Base-by-base conservation (phyloP, 2,113 vertebrate species). In the Tupaia tana region DNA sequence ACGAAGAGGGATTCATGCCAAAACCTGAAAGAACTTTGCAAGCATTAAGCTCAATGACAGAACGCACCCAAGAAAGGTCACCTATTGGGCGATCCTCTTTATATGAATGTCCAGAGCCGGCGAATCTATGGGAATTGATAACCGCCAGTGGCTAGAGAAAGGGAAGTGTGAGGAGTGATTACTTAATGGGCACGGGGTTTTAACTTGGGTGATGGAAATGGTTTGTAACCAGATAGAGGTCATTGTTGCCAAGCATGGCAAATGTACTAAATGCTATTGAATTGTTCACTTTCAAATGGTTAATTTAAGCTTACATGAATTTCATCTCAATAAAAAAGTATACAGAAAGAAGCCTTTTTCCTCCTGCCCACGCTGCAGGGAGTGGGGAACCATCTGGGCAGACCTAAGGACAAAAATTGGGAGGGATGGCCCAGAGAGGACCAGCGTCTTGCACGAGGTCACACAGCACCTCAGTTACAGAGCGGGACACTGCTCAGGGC, bases 51-150 rank as follows among this genome's bases (percentile, higher is more conserved):
- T 64, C 9, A 0, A 25, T 6, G 66, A 15, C 79, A 66, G 81
- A 27, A 66, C 75, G 7, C 64, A 59, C 81, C 79, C 25, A 56
- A 22, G 9, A 56, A 75, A 87, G 34, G 54, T 58, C 67, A 75
- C 1, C 3, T 18, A 20, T 0, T 4, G 1, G 19, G 54, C 34
- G 54, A 73, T 34, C 70, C 59, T 5, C 1, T 24, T 43, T 4
- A 18, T 34, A 67, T 0, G 16, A 58, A 70, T 27, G 31, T 34
- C 61, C 54, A 70, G 58, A 54, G 15, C 16, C 11, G 56, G 78
- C 2, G 11, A 56, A 86, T n/a, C 31, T 69, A 43, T 0, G 73
- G 52, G 59, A 43, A 56, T 11, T 8, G 18, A 19, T 6, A 4
- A 59, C 12, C 29, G 19, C 56, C 34, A 54, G 69, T 0, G 10